These are phyloP conservation scores for Crotalus helleri DNA, from an alignment of 2,113 vertebrate species.

Conservation along the genomic window DNA sequence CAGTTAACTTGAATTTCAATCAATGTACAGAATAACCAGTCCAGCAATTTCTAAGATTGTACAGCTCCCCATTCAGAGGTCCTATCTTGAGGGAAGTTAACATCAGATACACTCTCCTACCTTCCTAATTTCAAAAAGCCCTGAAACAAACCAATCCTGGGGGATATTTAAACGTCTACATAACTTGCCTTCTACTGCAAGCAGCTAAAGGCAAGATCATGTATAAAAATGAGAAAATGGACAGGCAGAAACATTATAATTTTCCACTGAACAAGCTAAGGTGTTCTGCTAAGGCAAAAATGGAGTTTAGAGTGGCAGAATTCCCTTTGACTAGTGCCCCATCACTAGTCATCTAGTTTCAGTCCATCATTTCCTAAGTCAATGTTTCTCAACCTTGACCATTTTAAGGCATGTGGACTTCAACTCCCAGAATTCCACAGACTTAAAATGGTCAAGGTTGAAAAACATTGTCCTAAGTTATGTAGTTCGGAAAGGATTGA, in stretches of 20 bases:
- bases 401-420: too few species aligned
- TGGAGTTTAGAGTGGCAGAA: not conserved
- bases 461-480: not conserved
- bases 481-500: not conserved
- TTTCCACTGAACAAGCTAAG: not conserved
- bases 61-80: not conserved
- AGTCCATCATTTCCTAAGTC: not conserved
- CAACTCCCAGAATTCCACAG: too few species aligned
- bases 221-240: not conserved
- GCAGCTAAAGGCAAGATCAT: not conserved
- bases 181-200: not conserved
- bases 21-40: not conserved
- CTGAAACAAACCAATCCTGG: not conserved
- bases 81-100: not conserved
- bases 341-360: too few species aligned
- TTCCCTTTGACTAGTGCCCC: not conserved
- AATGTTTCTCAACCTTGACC: too few species aligned
- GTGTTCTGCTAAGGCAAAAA: not conserved
- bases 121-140: not conserved
- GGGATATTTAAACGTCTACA: not conserved
- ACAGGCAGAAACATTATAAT: not conserved
- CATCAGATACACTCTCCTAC: not conserved
- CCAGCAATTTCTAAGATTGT: not conserved
- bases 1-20: not conserved
- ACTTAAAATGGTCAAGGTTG: too few species aligned